These are phyloP conservation scores for Archips crataeganus DNA, from an alignment of 2,888 invertebrate species.

Conservation along the genomic window DNA sequence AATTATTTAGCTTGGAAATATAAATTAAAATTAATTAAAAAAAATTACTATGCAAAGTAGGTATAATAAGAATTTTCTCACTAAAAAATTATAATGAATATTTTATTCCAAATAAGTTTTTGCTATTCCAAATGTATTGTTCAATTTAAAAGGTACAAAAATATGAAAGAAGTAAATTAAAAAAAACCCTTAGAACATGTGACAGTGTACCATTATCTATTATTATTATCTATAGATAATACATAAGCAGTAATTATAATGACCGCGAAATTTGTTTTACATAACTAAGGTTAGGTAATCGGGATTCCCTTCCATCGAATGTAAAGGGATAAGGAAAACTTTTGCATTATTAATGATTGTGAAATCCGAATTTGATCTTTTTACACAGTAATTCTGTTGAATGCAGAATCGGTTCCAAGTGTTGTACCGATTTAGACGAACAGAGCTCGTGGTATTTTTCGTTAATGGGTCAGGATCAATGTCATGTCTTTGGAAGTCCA, in stretches of 20 bases:
- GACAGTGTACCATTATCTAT: background rate
- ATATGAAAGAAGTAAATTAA: background rate
- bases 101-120: background rate
- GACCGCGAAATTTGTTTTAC: slow-evolving; percentile 29
- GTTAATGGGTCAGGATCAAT: slow-evolving; percentile 75
- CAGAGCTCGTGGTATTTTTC: slow-evolving; percentile 17
- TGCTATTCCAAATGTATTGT: background rate
- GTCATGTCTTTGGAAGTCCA: slow-evolving; percentile 69
- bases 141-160: background rate
- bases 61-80: too few relatives aligned
- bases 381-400: background rate
- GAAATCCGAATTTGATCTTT: background rate
- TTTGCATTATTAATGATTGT: background rate
- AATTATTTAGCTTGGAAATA: too few relatives aligned
- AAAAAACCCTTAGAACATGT: background rate
- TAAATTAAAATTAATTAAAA: too few relatives aligned
- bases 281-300: slow-evolving; percentile 35
- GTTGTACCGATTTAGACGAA: slow-evolving; percentile 18
- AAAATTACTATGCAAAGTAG: too few relatives aligned
- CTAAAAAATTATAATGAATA: background rate
- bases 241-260: slow-evolving; percentile 7
- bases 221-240: slow-evolving; percentile 49
- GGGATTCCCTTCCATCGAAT: slow-evolving; percentile 6
- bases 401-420: background rate
- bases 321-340: slow-evolving; percentile 23